Percentiles rank a stretch among this genome's conserved stretches.
Conservation (phyloP, 1,140 invertebrate species). For the Drosophila persimilis region DNA sequence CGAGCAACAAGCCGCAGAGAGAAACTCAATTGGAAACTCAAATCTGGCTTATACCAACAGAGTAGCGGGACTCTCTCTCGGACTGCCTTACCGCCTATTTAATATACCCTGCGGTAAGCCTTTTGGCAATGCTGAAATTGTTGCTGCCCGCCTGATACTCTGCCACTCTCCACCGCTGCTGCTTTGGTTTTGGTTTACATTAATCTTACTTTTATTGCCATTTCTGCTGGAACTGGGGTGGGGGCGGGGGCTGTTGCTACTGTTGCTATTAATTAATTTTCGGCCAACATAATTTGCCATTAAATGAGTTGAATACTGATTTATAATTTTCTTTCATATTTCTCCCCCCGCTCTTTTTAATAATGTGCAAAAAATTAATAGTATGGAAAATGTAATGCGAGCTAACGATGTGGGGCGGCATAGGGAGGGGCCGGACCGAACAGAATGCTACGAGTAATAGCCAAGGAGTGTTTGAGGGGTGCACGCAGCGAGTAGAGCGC, state of each 20-base stretch:
- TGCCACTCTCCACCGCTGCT: not conserved
- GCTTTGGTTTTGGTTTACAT: constrained; percentile 37
- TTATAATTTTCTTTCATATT: constrained; percentile 47
- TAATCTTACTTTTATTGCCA: constrained; percentile 58
- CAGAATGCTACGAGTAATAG: no score
- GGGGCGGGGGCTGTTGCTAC: constrained; percentile 26
- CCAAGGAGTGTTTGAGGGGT: not conserved
- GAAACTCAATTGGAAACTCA: constrained; percentile 38
- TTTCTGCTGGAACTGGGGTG: constrained; percentile 11
- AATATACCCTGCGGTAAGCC: not conserved
- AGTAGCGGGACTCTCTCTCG: no score
- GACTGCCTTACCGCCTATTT: no score
- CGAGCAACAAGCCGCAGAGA: constrained; percentile 43
- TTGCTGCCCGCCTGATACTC: constrained; percentile 16
- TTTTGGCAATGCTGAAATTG: constrained; percentile 45
- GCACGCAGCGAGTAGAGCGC: constrained; percentile 3
- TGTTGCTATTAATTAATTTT: constrained; percentile 70
- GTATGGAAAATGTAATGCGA: constrained; percentile 69
- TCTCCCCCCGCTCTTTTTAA: constrained; percentile 11
- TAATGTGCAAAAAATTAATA: constrained; percentile 60
- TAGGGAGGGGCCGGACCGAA: not conserved
- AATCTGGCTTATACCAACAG: constrained; percentile 29
- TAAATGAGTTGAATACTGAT: constrained; percentile 77
- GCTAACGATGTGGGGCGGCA: constrained; percentile 10
- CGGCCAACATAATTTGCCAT: constrained; percentile 68